A percentile compares a stretch with the other conserved stretches of the same genome.
Conservation (phyloP, 2,113 vertebrate species). For the Mesembrinibis cayennensis region DNA sequence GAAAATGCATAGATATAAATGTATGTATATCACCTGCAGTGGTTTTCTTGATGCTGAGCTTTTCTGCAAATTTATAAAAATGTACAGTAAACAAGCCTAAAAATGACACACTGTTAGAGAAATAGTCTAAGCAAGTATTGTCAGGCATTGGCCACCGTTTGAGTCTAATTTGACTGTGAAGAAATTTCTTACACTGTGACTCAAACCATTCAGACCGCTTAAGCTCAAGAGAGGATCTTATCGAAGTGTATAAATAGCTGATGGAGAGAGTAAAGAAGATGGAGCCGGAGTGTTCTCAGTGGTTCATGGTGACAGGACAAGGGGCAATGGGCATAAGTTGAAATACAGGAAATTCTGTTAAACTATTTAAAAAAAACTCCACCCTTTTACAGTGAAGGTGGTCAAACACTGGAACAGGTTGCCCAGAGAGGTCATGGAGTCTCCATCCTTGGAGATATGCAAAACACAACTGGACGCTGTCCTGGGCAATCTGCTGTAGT, state of each 20-base stretch:
- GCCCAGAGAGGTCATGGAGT: background rate
- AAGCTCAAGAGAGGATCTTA: background rate
- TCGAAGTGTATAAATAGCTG: background rate
- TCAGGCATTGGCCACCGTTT: background rate
- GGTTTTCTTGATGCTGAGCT: background rate
- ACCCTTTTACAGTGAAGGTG: background rate
- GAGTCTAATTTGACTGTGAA: background rate
- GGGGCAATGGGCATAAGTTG: background rate
- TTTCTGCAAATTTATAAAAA: background rate
- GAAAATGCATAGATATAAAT: background rate
- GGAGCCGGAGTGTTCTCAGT: background rate
- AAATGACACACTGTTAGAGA: background rate
- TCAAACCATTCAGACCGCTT: background rate
- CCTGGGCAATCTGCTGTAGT: background rate
- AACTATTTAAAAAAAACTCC: background rate
- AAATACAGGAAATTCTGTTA: background rate
- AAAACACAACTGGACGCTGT: background rate
- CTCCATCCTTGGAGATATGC: background rate
- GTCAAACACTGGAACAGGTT: background rate
- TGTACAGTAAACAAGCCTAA: background rate
- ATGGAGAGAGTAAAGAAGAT: background rate
- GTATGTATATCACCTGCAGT: background rate
- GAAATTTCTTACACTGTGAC: background rate
- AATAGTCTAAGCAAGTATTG: background rate
- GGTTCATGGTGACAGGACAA: background rate